Evolutionary conservation across 2,797 vertebrate genomes (phyloP).

Genomic region (Crocodylus rhombifer): DNA sequence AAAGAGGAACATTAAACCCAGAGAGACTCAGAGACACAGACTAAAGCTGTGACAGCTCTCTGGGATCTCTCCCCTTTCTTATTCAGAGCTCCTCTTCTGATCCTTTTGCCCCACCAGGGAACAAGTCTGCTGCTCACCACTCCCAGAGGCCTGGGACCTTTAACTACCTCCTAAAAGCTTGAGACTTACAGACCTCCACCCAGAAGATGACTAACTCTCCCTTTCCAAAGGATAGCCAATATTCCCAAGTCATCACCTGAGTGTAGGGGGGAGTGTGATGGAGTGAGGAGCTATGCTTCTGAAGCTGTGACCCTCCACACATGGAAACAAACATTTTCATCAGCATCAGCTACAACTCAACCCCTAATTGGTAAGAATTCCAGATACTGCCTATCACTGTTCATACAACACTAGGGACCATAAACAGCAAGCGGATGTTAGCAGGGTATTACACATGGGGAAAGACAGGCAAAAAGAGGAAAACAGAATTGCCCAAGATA

Average conservation of each 20-base stretch:
- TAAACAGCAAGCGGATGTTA: slow-evolving; percentile 45
- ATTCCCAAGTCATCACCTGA: not conserved
- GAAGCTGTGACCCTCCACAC: slow-evolving; percentile 33
- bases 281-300: slow-evolving; percentile 12
- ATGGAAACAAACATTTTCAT: not conserved
- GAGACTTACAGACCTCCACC: slow-evolving; percentile 13
- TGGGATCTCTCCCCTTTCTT: not conserved
- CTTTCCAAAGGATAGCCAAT: not conserved
- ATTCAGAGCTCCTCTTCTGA: slow-evolving; percentile 33
- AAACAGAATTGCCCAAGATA: slow-evolving; percentile 66
- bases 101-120: not conserved
- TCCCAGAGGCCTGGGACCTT: slow-evolving; percentile 19
- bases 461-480: slow-evolving; percentile 61
- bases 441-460: slow-evolving; percentile 60
- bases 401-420: slow-evolving; percentile 12
- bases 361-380: not conserved
- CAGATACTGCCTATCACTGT: not conserved
- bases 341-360: not conserved
- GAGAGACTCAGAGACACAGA: slow-evolving; percentile 54
- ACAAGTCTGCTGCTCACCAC: not conserved
- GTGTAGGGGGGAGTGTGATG: not conserved
- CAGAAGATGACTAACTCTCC: not conserved
- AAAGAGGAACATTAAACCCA: slow-evolving; percentile 58
- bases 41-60: slow-evolving; percentile 54
- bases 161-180: not conserved